Percentiles rank a stretch among this genome's conserved stretches.
These are phyloP conservation scores for Diplodus puntazzo DNA, from an alignment of 2,797 vertebrate genomes.

Conservation along the genomic window DNA sequence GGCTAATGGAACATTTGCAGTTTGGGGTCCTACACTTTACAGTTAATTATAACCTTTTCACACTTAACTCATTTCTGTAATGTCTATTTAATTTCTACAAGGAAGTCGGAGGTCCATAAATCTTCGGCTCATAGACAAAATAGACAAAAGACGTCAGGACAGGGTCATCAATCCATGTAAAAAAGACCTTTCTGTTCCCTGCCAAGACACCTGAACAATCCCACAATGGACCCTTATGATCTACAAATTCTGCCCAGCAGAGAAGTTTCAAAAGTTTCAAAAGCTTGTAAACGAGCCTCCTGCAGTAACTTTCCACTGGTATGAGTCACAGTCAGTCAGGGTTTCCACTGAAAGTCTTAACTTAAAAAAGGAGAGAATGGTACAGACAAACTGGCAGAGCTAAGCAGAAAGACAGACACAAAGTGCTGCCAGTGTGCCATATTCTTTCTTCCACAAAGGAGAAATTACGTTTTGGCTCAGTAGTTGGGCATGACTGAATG, in stretches of 20 bases:
- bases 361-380: slow-evolving; percentile 24
- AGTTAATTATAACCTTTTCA: not conserved
- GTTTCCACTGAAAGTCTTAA: slow-evolving; percentile 48
- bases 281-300: slow-evolving; percentile 33
- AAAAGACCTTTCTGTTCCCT: not conserved
- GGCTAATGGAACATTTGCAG: not conserved
- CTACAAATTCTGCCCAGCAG: slow-evolving; percentile 46
- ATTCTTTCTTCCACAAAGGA: slow-evolving; percentile 29
- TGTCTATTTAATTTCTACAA: slow-evolving; percentile 6
- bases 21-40: not conserved
- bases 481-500: not conserved
- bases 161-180: slow-evolving; percentile 12
- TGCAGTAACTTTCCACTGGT: slow-evolving; percentile 57
- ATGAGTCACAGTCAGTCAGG: slow-evolving; percentile 58
- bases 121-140: slow-evolving; percentile 5
- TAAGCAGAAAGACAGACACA: slow-evolving; percentile 45
- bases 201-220: slow-evolving; percentile 10
- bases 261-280: slow-evolving; percentile 43
- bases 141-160: not conserved
- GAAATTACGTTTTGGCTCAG: slow-evolving; percentile 4
- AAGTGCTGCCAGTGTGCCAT: slow-evolving; percentile 26
- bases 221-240: slow-evolving; percentile 22
- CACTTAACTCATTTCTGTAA: not conserved
- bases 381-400: slow-evolving; percentile 25
- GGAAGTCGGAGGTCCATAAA: not conserved